Evolutionary conservation across 1,140 invertebrate species (phyloP), one percentile per base, ranked within the genome.

Genomic region (Pollicipes pollicipes): DNA sequence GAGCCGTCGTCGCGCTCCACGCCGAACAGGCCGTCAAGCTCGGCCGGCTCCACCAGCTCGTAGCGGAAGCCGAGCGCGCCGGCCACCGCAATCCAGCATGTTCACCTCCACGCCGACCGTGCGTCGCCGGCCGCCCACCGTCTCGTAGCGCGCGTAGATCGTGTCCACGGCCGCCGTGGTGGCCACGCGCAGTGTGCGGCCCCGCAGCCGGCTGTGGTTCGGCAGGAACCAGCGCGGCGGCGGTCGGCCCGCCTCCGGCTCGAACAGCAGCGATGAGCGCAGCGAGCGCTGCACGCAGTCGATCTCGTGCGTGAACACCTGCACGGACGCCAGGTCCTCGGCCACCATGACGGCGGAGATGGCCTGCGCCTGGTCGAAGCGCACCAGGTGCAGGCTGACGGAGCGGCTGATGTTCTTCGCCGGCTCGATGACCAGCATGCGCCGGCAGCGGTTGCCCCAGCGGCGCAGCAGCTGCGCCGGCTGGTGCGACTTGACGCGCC

Each of bases 1-100:
- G 31, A 26, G 1, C 72, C 72, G 63, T 73, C n/a, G n/a, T 27
- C n/a, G 3, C 26, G 30, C 21, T 37, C 30, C 27, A 35, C 29
- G 17, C 70, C 70, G 32, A 66, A 70, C 70, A 35, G 28, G 29
- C 58, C 35, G 63, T 37, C 35, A 10, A 58, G 17, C 13, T 58
- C 45, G 45, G 45, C 24, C 45, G 45, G 45, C 45, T 58, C 45
- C 45, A 24, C 21, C 45, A 58, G 45, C 17, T 58, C 17, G 45
- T 58, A 58, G 10, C 24, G 8, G 45, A 58, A 58, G 21, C 45
- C 45, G 13, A 58, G 45, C 45, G 45, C 45, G 10, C 2, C 45
- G 2, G 45, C 13, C 45, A 58, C 45, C 6, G 21, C 21, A 10
- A n/a, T 58, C 24, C 45, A 58, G 45, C 45, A 58, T 58, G 45